phyloP scores from a whole-genome alignment of 1,140 invertebrate species.

The Eumeta japonica region DNA sequence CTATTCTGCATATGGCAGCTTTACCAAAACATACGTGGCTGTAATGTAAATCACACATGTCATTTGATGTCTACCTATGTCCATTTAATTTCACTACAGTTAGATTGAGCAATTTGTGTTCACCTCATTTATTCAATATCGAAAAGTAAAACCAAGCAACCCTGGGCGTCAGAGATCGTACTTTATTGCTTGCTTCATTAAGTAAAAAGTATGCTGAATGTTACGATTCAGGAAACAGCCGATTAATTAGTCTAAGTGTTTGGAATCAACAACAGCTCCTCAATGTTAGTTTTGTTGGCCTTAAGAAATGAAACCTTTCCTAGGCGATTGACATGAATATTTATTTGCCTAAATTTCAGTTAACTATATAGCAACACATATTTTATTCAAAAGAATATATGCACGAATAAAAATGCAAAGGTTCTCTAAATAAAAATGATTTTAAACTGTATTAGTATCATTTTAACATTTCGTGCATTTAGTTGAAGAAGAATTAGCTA shows the following conservation, averaged over 20 bases:
- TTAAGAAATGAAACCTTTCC: conserved; percentile 36
- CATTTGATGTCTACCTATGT: too few relatives aligned
- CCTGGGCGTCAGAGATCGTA: conserved; percentile 24
- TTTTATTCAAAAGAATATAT: too few relatives aligned
- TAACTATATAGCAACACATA: too few relatives aligned
- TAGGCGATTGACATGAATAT: too few relatives aligned
- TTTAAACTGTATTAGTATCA: too few relatives aligned
- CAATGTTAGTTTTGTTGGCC: conserved; percentile 28
- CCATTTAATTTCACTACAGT: background rate
- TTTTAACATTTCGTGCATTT: too few relatives aligned
- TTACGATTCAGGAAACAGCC: conserved; percentile 33
- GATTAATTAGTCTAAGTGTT: conserved; percentile 52
- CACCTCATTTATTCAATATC: background rate
- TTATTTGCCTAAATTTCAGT: too few relatives aligned
- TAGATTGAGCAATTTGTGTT: background rate
- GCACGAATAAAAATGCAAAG: too few relatives aligned
- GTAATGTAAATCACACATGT: too few relatives aligned
- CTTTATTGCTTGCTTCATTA: conserved; percentile 38
- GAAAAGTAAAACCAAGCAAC: conserved; percentile 14
- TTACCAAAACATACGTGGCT: too few relatives aligned
- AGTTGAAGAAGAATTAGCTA: too few relatives aligned
- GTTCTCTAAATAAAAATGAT: too few relatives aligned
- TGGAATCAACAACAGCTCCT: conserved; percentile 24
- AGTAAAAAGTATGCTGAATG: conserved; percentile 46
- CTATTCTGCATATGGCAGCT: background rate